Base-by-base conservation (phyloP, 2,888 invertebrate genomes). In the Calameuta filiformis region DNA sequence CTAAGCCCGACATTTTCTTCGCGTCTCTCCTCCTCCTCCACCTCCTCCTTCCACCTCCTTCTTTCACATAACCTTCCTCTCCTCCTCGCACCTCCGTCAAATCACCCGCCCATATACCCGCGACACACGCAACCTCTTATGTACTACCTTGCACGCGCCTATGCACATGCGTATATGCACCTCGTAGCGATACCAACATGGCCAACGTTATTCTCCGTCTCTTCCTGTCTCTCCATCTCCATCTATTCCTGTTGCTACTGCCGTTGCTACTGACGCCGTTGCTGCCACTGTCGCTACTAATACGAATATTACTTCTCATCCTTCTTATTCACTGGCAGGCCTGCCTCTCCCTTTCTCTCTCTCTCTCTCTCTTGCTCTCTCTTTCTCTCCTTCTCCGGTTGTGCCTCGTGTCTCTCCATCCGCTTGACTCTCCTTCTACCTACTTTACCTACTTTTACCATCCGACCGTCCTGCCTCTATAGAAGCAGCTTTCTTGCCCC, bases 1-100 rank as follows among this genome's bases (percentile, higher is more conserved):
- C 74, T 74, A 75, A 77, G 74, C 69, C 77, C 77, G 69, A 31
- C 37, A 30, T 76, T 30, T 76, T 75, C 75, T 75, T 73, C 40
- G 73, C 69, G 37, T 73, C 73, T 73, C 73, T 78, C 77, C 78
- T 76, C 31, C 69, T 69, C 33, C 69, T 30, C n/a, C 69, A n/a
- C 4, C 30, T n/a, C 69, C 69, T 31, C 69, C 71, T 12, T 31
- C 71, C 71, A 56, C 56, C 56, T 23, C 56, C 56, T 56, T 56
- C 56, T 9, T 56, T 56, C 71, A 12, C 71, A 71, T 31, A 11
- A 12, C 71, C 6, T 30, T 33, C 33, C 33, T 71, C 31, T 31
- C 12, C 31, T 34, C 31, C 33, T 15, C 71, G 71, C 71, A 34
- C 71, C 71, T 31, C 33, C 31, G 30, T 69, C 31, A 15, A 71